Conservation (phyloP, 2,113 vertebrate genomes). For the Sinocyclocheilus anophthalmus region DNA sequence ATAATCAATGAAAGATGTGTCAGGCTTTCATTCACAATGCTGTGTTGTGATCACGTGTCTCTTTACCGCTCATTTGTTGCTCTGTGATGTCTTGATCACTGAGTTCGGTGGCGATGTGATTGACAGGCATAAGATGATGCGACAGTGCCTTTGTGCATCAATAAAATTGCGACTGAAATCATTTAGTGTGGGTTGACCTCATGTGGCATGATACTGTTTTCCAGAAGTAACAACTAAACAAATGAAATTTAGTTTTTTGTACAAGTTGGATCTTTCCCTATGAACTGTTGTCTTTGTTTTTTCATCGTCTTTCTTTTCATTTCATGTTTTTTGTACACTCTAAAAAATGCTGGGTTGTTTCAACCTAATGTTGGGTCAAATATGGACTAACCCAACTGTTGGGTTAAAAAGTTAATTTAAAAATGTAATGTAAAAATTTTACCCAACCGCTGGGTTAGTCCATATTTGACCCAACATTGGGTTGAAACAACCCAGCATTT, state of each 20-base stretch:
- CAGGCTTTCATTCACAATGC: constrained; percentile 31
- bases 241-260: neutral
- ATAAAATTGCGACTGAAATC: neutral
- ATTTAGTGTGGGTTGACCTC: constrained; percentile 13
- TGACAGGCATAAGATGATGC: neutral
- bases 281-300: neutral
- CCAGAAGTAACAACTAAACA: neutral
- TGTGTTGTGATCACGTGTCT: constrained; percentile 26
- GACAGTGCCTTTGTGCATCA: neutral
- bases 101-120: neutral
- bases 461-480: no score
- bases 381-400: no score
- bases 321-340: no score
- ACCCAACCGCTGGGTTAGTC: no score
- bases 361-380: no score
- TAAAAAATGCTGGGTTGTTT: no score
- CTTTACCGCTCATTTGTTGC: constrained; percentile 1
- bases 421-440: no score
- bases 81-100: constrained; percentile 31
- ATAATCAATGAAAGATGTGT: constrained; percentile 63
- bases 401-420: no score
- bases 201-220: neutral
- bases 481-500: no score
- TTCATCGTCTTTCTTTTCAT: constrained; percentile 9
- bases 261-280: neutral